A percentile compares a stretch with the other conserved stretches of the same genome.
These are phyloP conservation scores for Mesochorus sp. DNA, from an alignment of 2,888 invertebrate genomes.

Conservation along the genomic window DNA sequence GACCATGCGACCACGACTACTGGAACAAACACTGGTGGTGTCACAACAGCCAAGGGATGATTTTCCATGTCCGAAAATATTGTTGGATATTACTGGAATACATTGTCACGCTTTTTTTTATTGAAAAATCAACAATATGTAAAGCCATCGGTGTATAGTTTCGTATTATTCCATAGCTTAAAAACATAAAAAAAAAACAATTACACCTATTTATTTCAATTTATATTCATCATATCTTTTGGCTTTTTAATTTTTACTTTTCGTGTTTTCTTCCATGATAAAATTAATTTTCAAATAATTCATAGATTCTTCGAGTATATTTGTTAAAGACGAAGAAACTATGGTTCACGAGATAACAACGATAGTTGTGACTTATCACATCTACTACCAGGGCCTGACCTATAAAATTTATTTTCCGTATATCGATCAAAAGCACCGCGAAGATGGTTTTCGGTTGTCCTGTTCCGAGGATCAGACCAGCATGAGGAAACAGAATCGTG, in stretches of 20 bases:
- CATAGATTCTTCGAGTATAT: no score
- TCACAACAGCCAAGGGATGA: constrained; percentile 25
- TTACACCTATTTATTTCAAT: no score
- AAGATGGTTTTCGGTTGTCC: constrained; percentile 42
- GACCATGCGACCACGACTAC: constrained; percentile 73
- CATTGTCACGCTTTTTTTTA: not conserved
- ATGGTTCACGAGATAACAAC: no score
- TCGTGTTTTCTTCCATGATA: no score
- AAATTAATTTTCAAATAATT: no score
- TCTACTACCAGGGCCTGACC: no score
- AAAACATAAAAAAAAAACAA: not conserved
- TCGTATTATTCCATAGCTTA: no score
- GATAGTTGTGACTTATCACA: no score
- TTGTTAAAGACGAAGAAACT: no score
- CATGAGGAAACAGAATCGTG: constrained; percentile 41
- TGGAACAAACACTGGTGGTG: constrained; percentile 69
- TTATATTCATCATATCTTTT: no score
- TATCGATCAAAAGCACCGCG: constrained; percentile 16
- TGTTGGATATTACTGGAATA: not conserved
- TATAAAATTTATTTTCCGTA: not conserved
- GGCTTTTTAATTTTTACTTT: no score
- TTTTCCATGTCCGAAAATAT: not conserved
- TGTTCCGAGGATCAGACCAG: constrained; percentile 44
- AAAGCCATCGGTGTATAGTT: no score
- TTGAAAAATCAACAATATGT: not conserved